Conservation (phyloP, 2,113 vertebrate genomes). For the Prionailurus viverrinus region DNA sequence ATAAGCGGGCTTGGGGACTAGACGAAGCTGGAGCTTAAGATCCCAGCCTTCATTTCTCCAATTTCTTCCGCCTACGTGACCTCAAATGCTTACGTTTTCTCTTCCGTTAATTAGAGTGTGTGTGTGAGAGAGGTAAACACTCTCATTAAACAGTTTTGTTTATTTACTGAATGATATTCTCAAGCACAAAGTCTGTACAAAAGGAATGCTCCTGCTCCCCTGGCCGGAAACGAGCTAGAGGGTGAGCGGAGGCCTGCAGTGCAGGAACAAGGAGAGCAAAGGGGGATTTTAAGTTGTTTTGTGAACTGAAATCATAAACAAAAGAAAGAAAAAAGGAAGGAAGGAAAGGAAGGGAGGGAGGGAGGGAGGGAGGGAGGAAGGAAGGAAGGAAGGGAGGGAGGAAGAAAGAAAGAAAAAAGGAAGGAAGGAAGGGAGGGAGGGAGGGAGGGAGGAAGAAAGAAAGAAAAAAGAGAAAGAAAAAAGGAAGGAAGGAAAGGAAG, state of each 20-base stretch:
- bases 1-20: not conserved
- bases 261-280: not conserved
- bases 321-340: no score
- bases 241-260: accelerated
- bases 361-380: no score
- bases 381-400: no score
- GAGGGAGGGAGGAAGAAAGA: no score
- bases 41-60: not conserved
- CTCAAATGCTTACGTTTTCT: not conserved
- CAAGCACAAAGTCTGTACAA: not conserved
- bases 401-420: no score
- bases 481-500: no score
- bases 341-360: no score
- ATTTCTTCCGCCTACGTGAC: not conserved
- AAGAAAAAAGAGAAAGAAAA: not conserved
- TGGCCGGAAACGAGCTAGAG: accelerated
- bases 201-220: not conserved
- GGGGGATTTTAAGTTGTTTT: not conserved
- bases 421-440: no score
- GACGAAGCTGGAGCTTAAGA: not conserved
- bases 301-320: not conserved
- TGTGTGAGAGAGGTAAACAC: not conserved
- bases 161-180: not conserved
- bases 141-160: not conserved
- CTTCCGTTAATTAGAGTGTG: not conserved